These are phyloP conservation scores for Gallinago jamesoni DNA, from an alignment of 2,113 vertebrate genomes.

Conservation along the genomic window DNA sequence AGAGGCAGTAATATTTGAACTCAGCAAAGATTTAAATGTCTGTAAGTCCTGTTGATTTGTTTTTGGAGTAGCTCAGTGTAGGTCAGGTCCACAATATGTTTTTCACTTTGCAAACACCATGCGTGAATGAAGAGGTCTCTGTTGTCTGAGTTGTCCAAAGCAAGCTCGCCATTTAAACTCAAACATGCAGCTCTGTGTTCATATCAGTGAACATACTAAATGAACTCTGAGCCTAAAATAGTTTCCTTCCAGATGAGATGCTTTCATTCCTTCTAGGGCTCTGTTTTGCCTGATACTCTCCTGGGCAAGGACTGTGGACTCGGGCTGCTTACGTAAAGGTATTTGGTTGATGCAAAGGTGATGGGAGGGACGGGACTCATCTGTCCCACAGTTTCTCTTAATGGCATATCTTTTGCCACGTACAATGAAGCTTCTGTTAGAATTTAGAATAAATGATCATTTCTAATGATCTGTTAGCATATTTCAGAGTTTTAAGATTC, in stretches of 20 bases:
- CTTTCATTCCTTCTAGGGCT: neutral
- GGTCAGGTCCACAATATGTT: neutral
- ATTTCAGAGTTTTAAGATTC: no score
- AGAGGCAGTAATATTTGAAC: neutral
- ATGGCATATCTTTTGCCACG: neutral
- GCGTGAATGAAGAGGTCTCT: neutral
- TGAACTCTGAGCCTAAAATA: neutral
- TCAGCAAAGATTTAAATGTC: neutral
- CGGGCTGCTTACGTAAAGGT: neutral
- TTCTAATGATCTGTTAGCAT: neutral
- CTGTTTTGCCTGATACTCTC: neutral
- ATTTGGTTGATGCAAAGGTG: neutral
- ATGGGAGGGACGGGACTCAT: neutral
- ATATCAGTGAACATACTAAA: rapidly evolving
- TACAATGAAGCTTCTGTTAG: neutral
- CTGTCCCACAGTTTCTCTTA: neutral
- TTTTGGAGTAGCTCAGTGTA: neutral
- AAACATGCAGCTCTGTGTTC: neutral
- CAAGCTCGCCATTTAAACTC: neutral
- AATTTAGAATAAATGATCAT: neutral
- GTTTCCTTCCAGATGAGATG: neutral
- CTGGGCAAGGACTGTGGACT: neutral
- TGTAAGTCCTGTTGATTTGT: neutral
- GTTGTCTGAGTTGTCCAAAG: neutral
- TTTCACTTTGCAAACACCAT: neutral